Conservation (phyloP, 2,888 invertebrate species). For the Hemicrepidius hirtus region DNA sequence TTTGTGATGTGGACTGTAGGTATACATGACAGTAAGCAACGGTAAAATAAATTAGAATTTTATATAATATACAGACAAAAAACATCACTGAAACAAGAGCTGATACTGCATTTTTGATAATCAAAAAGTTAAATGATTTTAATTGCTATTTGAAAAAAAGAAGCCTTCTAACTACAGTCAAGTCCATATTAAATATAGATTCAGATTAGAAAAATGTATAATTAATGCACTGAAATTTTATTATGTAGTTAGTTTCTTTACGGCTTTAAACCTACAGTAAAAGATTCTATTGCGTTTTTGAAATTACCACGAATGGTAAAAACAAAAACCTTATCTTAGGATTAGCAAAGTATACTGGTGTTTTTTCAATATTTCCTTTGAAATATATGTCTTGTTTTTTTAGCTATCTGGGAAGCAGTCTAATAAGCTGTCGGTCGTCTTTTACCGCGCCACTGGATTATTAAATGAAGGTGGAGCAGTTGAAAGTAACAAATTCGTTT, state of each 20-base stretch:
- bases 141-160: too few species aligned
- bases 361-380: neutral
- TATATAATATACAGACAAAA: conserved; percentile 3
- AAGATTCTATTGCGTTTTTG: too few species aligned
- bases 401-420: neutral
- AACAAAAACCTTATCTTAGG: too few species aligned
- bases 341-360: neutral
- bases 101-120: neutral
- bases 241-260: too few species aligned
- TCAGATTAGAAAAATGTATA: too few species aligned
- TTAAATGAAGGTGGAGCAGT: conserved; percentile 40
- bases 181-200: too few species aligned
- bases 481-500: conserved; percentile 43
- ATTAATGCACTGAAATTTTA: neutral
- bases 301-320: too few species aligned
- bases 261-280: too few species aligned
- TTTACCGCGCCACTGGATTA: conserved; percentile 28
- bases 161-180: too few species aligned
- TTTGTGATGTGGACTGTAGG: conserved; percentile 16
- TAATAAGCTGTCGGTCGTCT: conserved; percentile 29
- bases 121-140: too few species aligned
- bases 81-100: conserved; percentile 1
- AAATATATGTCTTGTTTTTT: neutral
- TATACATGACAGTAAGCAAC: conserved; percentile 26
- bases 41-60: conserved; percentile 29